These are phyloP conservation scores for Amyelois transitella DNA, from an alignment of 1,140 invertebrate genomes.

Conservation along the genomic window DNA sequence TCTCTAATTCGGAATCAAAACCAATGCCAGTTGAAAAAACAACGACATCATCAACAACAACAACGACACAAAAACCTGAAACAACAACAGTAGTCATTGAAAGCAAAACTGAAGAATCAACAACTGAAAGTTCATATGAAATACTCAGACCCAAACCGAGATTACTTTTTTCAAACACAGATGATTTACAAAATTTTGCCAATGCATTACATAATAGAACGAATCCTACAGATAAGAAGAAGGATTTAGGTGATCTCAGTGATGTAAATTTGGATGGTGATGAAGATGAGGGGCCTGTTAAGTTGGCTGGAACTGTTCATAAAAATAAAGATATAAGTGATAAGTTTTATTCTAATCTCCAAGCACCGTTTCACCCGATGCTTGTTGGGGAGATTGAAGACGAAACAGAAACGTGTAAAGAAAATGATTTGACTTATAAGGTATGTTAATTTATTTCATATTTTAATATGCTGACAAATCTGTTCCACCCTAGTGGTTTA, in stretches of 20 bases:
- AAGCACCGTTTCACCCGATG: slow-evolving; percentile 53
- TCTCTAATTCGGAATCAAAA: neutral
- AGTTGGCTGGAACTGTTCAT: slow-evolving; percentile 21
- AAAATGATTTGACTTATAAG: slow-evolving; percentile 58
- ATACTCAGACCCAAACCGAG: slow-evolving; percentile 43
- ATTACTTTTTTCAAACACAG: slow-evolving; percentile 55
- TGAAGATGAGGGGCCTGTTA: slow-evolving; percentile 48
- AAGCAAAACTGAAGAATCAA: neutral
- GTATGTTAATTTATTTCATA: slow-evolving; percentile 26
- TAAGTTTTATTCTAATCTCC: slow-evolving; percentile 58
- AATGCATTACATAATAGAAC: slow-evolving; percentile 60
- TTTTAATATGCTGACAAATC: neutral
- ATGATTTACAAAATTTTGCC: slow-evolving; percentile 61
- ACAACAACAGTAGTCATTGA: slow-evolving; percentile 15
- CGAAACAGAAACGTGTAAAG: slow-evolving; percentile 50
- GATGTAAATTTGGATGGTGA: slow-evolving; percentile 61
- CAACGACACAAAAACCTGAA: slow-evolving; percentile 26
- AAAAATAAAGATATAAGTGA: slow-evolving; percentile 51
- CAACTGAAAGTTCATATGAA: neutral
- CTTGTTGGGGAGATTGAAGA: slow-evolving; percentile 31
- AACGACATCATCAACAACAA: slow-evolving; percentile 16
- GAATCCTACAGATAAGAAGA: slow-evolving; percentile 28
- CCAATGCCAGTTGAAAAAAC: slow-evolving; percentile 6
- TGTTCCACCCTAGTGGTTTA: too few relatives aligned
- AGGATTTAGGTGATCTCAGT: slow-evolving; percentile 48